A percentile compares a stretch with the other conserved stretches of the same genome.
Evolutionary conservation across 2,113 vertebrate genomes (phyloP).

Genomic region (Pycnonotus jocosus): DNA sequence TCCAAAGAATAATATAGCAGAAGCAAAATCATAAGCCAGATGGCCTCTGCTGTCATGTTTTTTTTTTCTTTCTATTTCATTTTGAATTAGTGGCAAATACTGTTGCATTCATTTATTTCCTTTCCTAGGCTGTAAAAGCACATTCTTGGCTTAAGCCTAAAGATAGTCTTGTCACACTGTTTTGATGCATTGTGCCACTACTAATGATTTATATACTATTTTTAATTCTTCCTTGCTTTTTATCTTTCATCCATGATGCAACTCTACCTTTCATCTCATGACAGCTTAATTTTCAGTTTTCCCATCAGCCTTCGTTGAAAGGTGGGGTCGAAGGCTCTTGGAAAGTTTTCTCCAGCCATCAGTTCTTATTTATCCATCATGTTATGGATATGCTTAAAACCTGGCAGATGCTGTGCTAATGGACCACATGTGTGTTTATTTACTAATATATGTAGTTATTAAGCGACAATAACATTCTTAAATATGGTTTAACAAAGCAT

Average conservation of each 20-base stretch:
- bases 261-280: neutral
- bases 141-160: neutral
- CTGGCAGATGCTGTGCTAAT: neutral
- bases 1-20: neutral
- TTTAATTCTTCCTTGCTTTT: neutral
- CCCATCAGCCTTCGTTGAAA: neutral
- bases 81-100: neutral
- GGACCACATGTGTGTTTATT: neutral
- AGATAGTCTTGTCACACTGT: neutral
- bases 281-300: neutral
- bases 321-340: neutral
- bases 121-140: neutral
- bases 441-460: neutral
- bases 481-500: neutral
- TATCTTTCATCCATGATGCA: neutral
- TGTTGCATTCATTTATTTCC: neutral
- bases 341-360: neutral
- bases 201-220: neutral
- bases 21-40: neutral
- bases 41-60: neutral
- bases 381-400: neutral
- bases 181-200: neutral
- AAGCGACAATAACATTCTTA: neutral
- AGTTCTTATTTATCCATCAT: neutral
- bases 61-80: neutral